Conservation (phyloP, 2,888 invertebrate genomes). For the Nomada lathburiana region DNA sequence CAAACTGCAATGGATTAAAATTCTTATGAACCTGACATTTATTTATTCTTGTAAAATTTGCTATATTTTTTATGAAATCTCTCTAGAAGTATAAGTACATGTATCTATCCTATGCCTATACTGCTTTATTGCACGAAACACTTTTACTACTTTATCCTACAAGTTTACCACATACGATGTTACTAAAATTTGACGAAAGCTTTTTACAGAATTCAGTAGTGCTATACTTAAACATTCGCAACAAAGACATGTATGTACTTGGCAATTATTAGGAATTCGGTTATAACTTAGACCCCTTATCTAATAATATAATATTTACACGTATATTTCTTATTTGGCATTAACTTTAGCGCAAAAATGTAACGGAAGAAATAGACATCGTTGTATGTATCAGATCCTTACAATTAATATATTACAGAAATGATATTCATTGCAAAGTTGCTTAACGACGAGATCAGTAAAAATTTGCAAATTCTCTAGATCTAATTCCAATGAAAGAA, state of each 20-base stretch:
- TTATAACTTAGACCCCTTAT: not conserved
- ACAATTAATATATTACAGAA: slow-evolving; percentile 18
- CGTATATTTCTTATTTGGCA: slow-evolving; percentile 17
- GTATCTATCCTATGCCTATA: not conserved
- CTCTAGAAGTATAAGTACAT: no score
- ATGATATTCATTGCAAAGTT: not conserved
- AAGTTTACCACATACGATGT: not conserved
- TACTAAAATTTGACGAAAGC: slow-evolving; percentile 2
- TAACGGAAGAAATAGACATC: not conserved
- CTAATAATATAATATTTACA: slow-evolving; percentile 11
- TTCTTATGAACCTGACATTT: not conserved
- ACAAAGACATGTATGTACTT: no score
- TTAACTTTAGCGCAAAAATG: slow-evolving; percentile 6
- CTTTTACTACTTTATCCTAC: slow-evolving; percentile 1
- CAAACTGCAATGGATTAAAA: not conserved
- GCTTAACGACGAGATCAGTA: slow-evolving; percentile 27
- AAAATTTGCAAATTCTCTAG: not conserved
- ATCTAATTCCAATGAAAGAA: not conserved
- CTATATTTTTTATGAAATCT: not conserved
- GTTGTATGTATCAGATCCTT: not conserved
- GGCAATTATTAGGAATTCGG: no score
- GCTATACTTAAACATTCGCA: no score
- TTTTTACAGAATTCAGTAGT: slow-evolving; percentile 6
- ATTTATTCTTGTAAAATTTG: not conserved
- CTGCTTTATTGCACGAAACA: slow-evolving; percentile 37